These are phyloP conservation scores for Pterois miles DNA, from an alignment of 2,797 vertebrate species.

Conservation along the genomic window DNA sequence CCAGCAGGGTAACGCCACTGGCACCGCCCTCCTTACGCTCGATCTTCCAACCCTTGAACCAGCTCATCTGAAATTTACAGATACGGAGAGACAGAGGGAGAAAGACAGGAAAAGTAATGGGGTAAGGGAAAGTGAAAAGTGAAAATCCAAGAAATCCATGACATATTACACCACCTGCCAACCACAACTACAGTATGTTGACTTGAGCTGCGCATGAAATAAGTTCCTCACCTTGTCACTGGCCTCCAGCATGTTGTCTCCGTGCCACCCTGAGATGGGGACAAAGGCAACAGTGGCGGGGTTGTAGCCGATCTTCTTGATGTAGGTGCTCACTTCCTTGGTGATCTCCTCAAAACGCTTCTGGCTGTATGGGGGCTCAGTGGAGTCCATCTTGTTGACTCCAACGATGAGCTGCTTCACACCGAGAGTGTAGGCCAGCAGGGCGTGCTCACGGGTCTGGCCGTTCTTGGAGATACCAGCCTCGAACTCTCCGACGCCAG, in stretches of 20 bases:
- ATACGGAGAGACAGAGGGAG: neutral
- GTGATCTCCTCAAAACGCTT: slow-evolving; percentile 84
- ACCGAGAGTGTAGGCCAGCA: slow-evolving; percentile 84
- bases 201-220: no score
- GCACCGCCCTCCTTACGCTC: slow-evolving; percentile 91
- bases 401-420: slow-evolving; percentile 87
- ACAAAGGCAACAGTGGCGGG: slow-evolving; percentile 81
- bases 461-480: slow-evolving; percentile 88
- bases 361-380: slow-evolving; percentile 86
- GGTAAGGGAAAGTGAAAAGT: neutral
- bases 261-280: slow-evolving; percentile 88
- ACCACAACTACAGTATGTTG: neutral
- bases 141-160: neutral
- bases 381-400: slow-evolving; percentile 89
- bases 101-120: neutral
- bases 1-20: slow-evolving; percentile 90
- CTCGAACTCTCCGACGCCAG: slow-evolving; percentile 86
- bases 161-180: neutral
- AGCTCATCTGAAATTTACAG: slow-evolving; percentile 86
- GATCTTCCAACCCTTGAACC: slow-evolving; percentile 97
- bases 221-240: slow-evolving; percentile 74
- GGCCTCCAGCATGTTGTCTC: slow-evolving; percentile 88
- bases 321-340: slow-evolving; percentile 87
- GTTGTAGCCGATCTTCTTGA: slow-evolving; percentile 90
- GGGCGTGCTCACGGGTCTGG: slow-evolving; percentile 87